Evolutionary conservation across 1,140 invertebrate species (phyloP).

Genomic region (Bacillus rossius): DNA sequence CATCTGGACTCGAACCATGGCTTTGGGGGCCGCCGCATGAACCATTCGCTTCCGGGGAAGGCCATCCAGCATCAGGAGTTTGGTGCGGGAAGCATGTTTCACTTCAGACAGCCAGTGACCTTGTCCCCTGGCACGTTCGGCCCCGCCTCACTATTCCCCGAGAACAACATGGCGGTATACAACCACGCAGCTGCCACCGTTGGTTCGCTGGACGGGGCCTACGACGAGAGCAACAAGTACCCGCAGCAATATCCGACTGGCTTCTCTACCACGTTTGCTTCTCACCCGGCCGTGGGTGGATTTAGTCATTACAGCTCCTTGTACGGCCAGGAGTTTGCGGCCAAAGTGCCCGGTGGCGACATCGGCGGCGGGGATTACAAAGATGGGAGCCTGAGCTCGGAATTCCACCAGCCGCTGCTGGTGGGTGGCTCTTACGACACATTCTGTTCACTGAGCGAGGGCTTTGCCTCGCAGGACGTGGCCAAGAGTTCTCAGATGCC

Average conservation of each 20-base stretch:
- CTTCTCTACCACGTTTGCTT: conserved; percentile 1
- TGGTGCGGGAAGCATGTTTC: conserved; percentile 15
- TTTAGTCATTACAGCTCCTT: conserved; percentile 8
- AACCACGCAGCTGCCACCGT: not conserved
- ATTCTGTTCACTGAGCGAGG: conserved; percentile 25
- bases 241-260: conserved; percentile 1
- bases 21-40: conserved; percentile 24
- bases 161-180: too few species aligned
- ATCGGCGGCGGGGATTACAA: not conserved
- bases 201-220: not conserved
- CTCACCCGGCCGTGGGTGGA: not conserved
- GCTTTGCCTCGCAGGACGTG: conserved; percentile 44
- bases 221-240: conserved; percentile 9
- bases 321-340: conserved; percentile 10
- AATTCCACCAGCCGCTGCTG: conserved; percentile 4
- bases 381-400: not conserved
- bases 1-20: conserved; percentile 36
- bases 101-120: not conserved
- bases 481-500: conserved; percentile 6
- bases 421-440: not conserved
- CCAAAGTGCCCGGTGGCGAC: not conserved
- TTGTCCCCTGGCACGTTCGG: too few species aligned
- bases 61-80: conserved; percentile 27
- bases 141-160: too few species aligned
- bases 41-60: conserved; percentile 19